Base-by-base conservation (phyloP, 2,888 invertebrate species). In the Ophion obscuratus region DNA sequence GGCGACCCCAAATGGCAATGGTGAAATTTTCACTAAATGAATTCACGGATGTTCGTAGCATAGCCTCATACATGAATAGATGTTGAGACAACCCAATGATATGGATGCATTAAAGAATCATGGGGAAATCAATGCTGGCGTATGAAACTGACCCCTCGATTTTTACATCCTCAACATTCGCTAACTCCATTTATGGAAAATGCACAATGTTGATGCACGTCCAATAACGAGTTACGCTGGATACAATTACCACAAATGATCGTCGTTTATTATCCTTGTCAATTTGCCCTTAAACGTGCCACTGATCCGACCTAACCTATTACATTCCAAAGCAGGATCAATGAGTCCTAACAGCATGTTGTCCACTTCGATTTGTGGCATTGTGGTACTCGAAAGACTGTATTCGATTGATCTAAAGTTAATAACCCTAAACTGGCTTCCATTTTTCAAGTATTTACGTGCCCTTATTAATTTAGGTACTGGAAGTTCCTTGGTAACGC, bases 1-100 rank as follows among this genome's bases (percentile, higher is more conserved):
- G 9, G 40, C 40, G 9, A 40, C 40, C 40, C 40, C 9, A 40
- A 40, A 40, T 40, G 40, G 40, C 40, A 40, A 40, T 40, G 6
- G 40, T 9, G 40, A 40, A 40, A 40, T 40, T 6, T 40, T 40
- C 9, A 40, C 40, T 40, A 40, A 40, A 40, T 9, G 40, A 1
- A 62, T 67, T 67, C 40, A 5, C 20, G 9, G 20, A 2, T 10
- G 47, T 9, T 47, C 9, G 10, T 2, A 47, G 11, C n/a, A 67
- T 1, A 44, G 11, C 24, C 20, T 27, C 47, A 70, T 47, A 6
- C 14, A 53, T 31, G 27, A 31, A 53, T 17, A 2, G 31, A 27
- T 53, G 31, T 27, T 70, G 70, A 53, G 47, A 53, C 53, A 14
- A 53, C 27, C 47, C 7, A 10, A 70, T 53, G 70, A 53, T 70